These are phyloP conservation scores for Sarcophaga bullata DNA, from an alignment of 1,140 invertebrate species.

Conservation along the genomic window DNA sequence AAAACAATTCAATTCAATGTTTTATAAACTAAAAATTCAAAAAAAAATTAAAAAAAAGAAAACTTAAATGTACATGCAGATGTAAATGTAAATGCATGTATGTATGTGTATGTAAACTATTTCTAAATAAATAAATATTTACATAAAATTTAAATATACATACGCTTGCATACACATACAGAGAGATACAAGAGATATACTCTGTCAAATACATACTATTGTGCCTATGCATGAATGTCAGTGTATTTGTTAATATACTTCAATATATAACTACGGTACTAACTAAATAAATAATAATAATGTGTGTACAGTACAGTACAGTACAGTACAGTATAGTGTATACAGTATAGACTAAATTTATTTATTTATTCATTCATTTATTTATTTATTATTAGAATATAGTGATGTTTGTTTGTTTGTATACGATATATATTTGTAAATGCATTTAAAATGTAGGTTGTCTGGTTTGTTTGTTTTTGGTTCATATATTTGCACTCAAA, in stretches of 20 bases:
- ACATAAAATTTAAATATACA: conserved; percentile 12
- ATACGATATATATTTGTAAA: not conserved
- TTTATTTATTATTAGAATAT: not conserved
- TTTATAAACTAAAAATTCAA: not conserved
- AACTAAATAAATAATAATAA: too few relatives aligned
- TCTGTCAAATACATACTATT: too few relatives aligned
- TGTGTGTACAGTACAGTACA: too few relatives aligned
- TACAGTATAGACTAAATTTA: too few relatives aligned
- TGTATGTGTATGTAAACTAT: not conserved
- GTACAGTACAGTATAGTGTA: too few relatives aligned
- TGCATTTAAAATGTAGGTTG: conserved; percentile 1
- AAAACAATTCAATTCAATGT: not conserved
- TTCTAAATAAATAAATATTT: conserved; percentile 25
- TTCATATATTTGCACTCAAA: not conserved
- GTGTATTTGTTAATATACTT: too few relatives aligned
- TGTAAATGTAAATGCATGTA: too few relatives aligned
- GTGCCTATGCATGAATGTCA: too few relatives aligned
- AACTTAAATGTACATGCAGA: not conserved
- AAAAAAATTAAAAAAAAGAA: too few relatives aligned
- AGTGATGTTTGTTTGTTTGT: not conserved
- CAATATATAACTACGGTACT: too few relatives aligned
- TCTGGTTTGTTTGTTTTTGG: not conserved
- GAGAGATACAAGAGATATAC: too few relatives aligned
- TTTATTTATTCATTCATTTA: not conserved
- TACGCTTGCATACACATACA: too few relatives aligned